Conservation (phyloP, 1,140 invertebrate species). For the Maniola jurtina region DNA sequence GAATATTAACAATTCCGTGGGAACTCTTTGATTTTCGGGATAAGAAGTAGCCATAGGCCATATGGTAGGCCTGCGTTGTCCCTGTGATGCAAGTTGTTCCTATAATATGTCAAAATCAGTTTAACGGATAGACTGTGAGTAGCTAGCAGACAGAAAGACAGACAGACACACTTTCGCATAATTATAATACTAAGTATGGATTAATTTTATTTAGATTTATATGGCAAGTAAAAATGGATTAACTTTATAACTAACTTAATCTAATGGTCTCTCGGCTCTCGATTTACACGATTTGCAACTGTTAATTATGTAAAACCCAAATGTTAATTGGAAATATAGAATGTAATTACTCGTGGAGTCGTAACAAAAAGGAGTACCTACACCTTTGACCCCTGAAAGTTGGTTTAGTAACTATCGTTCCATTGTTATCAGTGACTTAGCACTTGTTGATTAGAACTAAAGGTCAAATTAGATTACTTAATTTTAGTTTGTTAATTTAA, state of each 20-base stretch:
- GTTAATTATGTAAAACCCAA: background rate
- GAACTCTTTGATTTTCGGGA: too few relatives aligned
- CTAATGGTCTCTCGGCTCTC: background rate
- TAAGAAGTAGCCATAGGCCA: too few relatives aligned
- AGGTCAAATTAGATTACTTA: background rate
- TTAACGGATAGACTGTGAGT: too few relatives aligned
- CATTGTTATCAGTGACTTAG: background rate
- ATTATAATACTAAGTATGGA: too few relatives aligned
- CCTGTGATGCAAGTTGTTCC: too few relatives aligned
- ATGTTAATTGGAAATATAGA: constrained; percentile 7
- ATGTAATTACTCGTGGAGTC: background rate
- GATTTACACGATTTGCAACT: background rate
- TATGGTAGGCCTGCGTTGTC: too few relatives aligned
- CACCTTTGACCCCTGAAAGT: background rate
- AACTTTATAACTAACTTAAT: background rate
- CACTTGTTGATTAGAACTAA: background rate
- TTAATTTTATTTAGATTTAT: too few relatives aligned
- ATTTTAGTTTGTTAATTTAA: background rate
- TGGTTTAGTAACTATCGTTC: background rate
- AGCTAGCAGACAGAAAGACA: too few relatives aligned
- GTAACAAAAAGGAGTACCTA: background rate
- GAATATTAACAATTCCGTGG: too few relatives aligned
- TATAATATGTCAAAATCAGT: too few relatives aligned
- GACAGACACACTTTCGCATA: too few relatives aligned
- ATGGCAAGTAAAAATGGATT: too few relatives aligned